Conservation (phyloP, 2,888 invertebrate species). For the Petrolisthes cinctipes region DNA sequence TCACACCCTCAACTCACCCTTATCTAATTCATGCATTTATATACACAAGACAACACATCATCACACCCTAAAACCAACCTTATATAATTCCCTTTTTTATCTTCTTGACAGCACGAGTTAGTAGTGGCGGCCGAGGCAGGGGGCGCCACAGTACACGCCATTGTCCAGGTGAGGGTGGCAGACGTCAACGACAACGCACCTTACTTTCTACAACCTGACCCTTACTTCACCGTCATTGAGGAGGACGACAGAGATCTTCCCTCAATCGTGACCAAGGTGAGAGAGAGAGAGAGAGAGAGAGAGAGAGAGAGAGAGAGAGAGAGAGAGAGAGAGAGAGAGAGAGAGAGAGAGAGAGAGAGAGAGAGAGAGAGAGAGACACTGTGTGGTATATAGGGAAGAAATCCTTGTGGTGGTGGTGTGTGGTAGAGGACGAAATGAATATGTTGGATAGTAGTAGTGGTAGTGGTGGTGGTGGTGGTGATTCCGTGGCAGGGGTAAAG, state of each 20-base stretch:
- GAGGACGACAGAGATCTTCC: constrained; percentile 60
- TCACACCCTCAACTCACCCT: background rate
- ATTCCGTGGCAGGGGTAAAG: too few relatives aligned
- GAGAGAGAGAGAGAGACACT: too few relatives aligned
- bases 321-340: constrained; percentile 12
- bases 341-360: background rate
- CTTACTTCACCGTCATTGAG: constrained; percentile 55
- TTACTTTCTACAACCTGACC: constrained; percentile 41
- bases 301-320: background rate
- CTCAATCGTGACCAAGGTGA: constrained; percentile 13
- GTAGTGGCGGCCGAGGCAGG: constrained; percentile 48
- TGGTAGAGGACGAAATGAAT: background rate
- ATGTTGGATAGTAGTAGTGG: background rate
- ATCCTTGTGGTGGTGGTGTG: too few relatives aligned
- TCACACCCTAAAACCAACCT: background rate
- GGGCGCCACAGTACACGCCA: constrained; percentile 30
- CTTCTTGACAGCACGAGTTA: constrained; percentile 49
- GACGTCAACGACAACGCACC: constrained; percentile 60
- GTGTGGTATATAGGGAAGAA: too few relatives aligned
- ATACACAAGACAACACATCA: background rate
- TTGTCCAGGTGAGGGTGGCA: constrained; percentile 47
- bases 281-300: background rate
- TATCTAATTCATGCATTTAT: background rate
- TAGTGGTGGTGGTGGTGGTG: too few relatives aligned
- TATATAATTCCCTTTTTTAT: too few relatives aligned